Evolutionary conservation across 92 coral and sea anemone genomes (phyloP).

Genomic region (Siderastrea siderea): DNA sequence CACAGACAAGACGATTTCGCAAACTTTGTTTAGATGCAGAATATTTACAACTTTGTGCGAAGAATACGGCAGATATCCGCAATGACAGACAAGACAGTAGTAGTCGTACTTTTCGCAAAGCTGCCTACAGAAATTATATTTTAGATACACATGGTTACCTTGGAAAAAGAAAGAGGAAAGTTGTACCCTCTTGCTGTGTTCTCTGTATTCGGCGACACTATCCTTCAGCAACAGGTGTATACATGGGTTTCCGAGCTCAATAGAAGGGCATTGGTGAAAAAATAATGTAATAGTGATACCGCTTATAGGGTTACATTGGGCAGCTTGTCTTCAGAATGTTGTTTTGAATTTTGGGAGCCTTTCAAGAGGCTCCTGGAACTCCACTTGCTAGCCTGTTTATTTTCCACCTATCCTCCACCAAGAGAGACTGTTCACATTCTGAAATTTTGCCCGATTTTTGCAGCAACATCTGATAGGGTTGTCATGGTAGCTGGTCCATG

Average conservation of each 20-base stretch:
- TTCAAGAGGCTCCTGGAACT: no score
- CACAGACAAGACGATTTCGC: background rate
- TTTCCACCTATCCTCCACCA: no score
- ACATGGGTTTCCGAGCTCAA: constrained; percentile 34
- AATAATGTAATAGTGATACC: no score
- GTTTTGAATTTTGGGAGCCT: no score
- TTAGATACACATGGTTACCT: constrained; percentile 45
- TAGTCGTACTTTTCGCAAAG: constrained; percentile 27
- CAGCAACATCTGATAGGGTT: no score
- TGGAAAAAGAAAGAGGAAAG: constrained; percentile 35
- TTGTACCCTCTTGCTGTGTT: constrained; percentile 44
- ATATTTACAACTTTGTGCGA: constrained; percentile 20
- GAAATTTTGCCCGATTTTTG: no score
- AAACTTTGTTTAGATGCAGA: constrained; percentile 42
- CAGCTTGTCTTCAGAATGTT: no score
- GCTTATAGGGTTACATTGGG: background rate
- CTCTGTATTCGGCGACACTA: constrained; percentile 19
- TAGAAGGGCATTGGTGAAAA: background rate
- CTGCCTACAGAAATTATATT: constrained; percentile 41
- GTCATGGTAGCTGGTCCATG: no score
- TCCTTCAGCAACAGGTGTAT: constrained; percentile 45
- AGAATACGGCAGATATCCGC: constrained; percentile 32
- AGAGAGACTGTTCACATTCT: no score
- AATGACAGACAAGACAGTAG: constrained; percentile 19
- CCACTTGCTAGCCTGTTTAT: no score